Evolutionary conservation across 2,113 vertebrate species (phyloP).

Genomic region (Ailurus styani): DNA sequence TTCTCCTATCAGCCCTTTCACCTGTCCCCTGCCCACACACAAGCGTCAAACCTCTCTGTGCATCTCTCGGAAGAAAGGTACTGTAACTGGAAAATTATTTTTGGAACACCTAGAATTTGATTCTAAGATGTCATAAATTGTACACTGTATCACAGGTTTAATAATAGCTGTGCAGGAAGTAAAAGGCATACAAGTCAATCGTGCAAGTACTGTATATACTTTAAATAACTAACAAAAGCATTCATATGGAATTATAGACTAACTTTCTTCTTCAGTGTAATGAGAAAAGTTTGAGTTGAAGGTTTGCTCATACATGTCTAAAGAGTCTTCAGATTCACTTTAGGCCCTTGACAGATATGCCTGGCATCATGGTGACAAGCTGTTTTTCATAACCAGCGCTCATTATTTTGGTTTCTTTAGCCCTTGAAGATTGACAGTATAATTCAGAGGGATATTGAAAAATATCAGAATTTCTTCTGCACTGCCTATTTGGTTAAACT

Average conservation of each 20-base stretch:
- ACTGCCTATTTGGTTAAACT: conserved; percentile 60
- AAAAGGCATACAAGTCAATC: background rate
- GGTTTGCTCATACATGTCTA: background rate
- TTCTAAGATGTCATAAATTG: background rate
- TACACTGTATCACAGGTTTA: background rate
- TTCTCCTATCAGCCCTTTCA: too few relatives aligned
- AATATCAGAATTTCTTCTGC: conserved; percentile 23
- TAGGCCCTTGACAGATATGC: background rate
- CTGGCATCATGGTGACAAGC: conserved; percentile 27
- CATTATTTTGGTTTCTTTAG: conserved; percentile 39
- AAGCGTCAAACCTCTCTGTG: background rate
- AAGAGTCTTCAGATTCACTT: background rate
- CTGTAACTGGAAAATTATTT: background rate
- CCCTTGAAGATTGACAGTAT: conserved; percentile 57
- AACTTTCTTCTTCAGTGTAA: background rate
- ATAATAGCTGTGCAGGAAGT: background rate
- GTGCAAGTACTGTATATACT: background rate
- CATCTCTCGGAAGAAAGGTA: background rate
- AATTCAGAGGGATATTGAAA: conserved; percentile 60
- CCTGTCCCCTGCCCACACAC: background rate
- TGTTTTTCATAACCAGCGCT: conserved; percentile 22
- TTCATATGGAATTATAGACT: background rate
- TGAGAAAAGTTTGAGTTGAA: background rate
- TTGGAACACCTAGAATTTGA: background rate
- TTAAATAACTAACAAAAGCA: background rate